These are phyloP conservation scores for Papilio gigon DNA, from an alignment of 2,888 invertebrate species.

Conservation along the genomic window DNA sequence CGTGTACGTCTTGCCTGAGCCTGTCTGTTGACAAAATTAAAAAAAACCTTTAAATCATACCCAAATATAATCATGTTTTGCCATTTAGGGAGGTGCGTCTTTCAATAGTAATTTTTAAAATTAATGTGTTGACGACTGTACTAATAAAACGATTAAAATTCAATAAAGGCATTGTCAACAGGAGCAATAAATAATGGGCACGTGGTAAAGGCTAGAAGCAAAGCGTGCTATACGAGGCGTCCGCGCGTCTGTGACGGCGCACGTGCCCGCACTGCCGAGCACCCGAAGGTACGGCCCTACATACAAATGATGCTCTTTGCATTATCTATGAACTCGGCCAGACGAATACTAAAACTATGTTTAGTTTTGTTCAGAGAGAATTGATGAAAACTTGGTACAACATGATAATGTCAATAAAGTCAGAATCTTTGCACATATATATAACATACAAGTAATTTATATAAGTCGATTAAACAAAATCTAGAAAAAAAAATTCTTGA, in stretches of 20 bases:
- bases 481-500: too few relatives aligned
- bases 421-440: too few relatives aligned
- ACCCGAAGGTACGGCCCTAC: neutral
- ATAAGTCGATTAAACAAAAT: too few relatives aligned
- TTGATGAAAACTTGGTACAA: neutral
- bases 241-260: constrained; percentile 44
- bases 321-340: constrained; percentile 2
- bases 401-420: too few relatives aligned
- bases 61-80: neutral
- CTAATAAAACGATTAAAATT: constrained; percentile 33
- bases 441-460: too few relatives aligned
- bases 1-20: constrained; percentile 98
- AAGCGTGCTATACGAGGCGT: constrained; percentile 41
- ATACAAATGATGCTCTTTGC: constrained; percentile 33
- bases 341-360: constrained; percentile 3
- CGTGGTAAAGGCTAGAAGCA: constrained; percentile 17
- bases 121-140: too few relatives aligned
- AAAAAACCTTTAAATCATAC: neutral
- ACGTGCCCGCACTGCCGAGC: constrained; percentile 42
- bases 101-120: neutral
- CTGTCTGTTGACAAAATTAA: constrained; percentile 85
- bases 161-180: constrained; percentile 23
- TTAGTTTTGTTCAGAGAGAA: neutral
- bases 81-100: too few relatives aligned
- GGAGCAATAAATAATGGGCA: constrained; percentile 39